These are phyloP conservation scores for Kryptolebias ocellatus DNA, from an alignment of 2,797 vertebrate species.

Conservation along the genomic window DNA sequence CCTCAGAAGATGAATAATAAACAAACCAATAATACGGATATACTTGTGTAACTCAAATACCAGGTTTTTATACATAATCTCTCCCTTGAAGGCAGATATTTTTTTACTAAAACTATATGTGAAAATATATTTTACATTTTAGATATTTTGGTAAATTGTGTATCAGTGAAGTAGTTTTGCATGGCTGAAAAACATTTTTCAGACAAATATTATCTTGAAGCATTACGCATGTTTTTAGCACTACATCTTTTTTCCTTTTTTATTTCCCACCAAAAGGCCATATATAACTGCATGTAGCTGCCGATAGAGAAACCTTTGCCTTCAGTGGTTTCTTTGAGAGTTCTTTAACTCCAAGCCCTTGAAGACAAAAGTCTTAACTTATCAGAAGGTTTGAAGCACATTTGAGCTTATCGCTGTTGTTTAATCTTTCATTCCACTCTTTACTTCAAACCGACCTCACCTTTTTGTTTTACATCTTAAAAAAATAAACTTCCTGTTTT, in stretches of 20 bases:
- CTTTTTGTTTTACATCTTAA: constrained; percentile 14
- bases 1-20: constrained; percentile 17
- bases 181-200: background rate
- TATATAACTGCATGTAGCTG: no score
- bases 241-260: no score
- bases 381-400: background rate
- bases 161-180: no score
- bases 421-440: background rate
- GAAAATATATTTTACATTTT: no score
- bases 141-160: no score
- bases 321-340: no score
- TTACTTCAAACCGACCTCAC: constrained; percentile 17
- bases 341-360: no score
- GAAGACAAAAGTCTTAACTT: no score
- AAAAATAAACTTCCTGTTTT: constrained; percentile 14
- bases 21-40: constrained; percentile 1
- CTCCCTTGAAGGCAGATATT: constrained; percentile 6
- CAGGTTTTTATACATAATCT: constrained; percentile 5
- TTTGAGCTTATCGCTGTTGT: constrained; percentile 12
- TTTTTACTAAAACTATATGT: background rate
- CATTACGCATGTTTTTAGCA: no score
- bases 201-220: background rate
- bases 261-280: no score
- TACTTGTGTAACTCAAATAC: constrained; percentile 14
- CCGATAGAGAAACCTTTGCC: no score